A percentile compares a stretch with the other conserved stretches of the same genome.
phyloP scores from a whole-genome alignment of 2,888 invertebrate genomes.

The Melieria omissa region DNA sequence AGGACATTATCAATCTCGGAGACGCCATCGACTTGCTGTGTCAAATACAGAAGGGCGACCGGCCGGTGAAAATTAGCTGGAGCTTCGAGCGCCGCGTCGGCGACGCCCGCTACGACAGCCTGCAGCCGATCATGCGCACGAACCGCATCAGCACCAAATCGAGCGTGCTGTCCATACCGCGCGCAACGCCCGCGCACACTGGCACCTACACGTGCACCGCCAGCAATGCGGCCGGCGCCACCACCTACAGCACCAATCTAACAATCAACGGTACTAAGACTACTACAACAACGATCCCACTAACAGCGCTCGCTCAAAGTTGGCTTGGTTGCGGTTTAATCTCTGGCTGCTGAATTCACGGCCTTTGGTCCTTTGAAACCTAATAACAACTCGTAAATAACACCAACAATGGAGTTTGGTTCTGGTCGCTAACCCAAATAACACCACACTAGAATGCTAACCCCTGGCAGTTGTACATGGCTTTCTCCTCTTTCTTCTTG shows the following conservation, averaged over 20 bases:
- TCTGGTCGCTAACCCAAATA: not conserved
- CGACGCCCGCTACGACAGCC: constrained; percentile 48
- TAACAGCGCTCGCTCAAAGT: not conserved
- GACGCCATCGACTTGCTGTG: constrained; percentile 78
- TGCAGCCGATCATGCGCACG: constrained; percentile 68
- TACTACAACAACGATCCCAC: not conserved
- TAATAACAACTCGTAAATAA: constrained; percentile 9
- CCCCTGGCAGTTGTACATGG: too few species aligned
- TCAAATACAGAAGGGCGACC: constrained; percentile 77
- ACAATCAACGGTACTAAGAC: constrained; percentile 71
- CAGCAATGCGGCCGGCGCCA: constrained; percentile 70
- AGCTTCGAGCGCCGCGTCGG: constrained; percentile 64
- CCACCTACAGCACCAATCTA: constrained; percentile 70
- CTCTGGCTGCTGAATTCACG: not conserved
- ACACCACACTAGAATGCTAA: not conserved
- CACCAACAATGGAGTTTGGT: not conserved
- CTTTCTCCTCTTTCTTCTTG: not conserved
- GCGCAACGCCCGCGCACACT: constrained; percentile 72
- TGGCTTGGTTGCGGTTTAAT: constrained; percentile 22
- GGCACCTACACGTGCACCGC: constrained; percentile 73
- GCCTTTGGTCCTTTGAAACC: not conserved
- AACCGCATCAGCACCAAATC: constrained; percentile 73
- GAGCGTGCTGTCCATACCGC: constrained; percentile 72
- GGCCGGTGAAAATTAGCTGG: constrained; percentile 77
- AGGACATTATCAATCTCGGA: constrained; percentile 77